Conservation (phyloP, 23 tunicate genomes). For the Styela clava region DNA sequence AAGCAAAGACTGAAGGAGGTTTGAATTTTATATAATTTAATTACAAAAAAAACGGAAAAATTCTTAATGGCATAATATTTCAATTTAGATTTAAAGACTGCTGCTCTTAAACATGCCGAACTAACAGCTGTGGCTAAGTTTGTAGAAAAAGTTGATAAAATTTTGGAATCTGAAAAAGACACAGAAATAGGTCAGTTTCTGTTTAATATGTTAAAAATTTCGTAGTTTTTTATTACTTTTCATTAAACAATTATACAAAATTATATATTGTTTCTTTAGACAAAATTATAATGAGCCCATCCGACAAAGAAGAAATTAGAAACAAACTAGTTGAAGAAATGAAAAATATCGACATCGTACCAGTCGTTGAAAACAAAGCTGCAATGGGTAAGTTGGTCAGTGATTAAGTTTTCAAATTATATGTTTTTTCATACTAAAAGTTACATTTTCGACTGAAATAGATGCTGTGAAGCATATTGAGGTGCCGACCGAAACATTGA, state of each 20-base stretch:
- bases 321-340: not conserved
- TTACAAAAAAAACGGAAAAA: no score
- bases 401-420: no score
- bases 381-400: not conserved
- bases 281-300: not conserved
- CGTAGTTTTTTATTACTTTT: no score
- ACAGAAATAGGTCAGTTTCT: not conserved
- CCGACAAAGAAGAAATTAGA: not conserved
- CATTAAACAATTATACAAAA: no score
- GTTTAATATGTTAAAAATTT: no score
- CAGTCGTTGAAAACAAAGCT: not conserved
- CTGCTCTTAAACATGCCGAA: not conserved
- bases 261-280: not conserved
- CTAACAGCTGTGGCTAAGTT: not conserved
- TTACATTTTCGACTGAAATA: no score
- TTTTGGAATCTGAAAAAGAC: not conserved
- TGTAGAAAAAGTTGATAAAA: not conserved
- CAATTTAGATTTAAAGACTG: not conserved
- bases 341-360: not conserved
- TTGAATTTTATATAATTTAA: no score
- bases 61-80: not conserved
- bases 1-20: not conserved
- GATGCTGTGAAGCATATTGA: not conserved
- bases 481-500: not conserved
- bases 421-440: no score